Evolutionary conservation across 2,797 vertebrate genomes (phyloP).

Genomic region (Pagetopsis macropterus): DNA sequence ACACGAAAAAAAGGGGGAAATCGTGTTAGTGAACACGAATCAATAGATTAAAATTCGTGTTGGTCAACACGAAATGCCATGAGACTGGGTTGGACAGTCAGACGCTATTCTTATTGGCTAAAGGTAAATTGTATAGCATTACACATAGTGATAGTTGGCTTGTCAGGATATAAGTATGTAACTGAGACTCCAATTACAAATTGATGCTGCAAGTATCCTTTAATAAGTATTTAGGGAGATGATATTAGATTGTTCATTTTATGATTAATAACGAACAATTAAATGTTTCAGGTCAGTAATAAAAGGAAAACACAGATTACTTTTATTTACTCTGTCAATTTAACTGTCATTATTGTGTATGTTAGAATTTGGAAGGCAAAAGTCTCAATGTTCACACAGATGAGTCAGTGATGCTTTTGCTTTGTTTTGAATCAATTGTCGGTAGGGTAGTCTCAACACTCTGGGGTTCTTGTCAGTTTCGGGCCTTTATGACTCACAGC

Average conservation of each 20-base stretch:
- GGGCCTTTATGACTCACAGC: slow-evolving; percentile 57
- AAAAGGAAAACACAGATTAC: background rate
- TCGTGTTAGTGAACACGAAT: no score
- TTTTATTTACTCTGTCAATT: background rate
- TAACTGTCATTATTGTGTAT: slow-evolving; percentile 8
- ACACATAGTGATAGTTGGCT: background rate
- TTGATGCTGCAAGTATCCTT: background rate
- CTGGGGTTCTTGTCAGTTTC: slow-evolving; percentile 24
- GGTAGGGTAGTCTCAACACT: slow-evolving; percentile 39
- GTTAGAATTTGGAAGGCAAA: slow-evolving; percentile 11
- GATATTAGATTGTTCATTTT: background rate
- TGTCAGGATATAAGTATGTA: background rate
- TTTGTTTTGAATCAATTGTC: slow-evolving; percentile 21
- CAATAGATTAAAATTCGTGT: no score
- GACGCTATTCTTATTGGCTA: background rate
- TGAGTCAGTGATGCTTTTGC: slow-evolving; percentile 41
- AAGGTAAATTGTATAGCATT: background rate
- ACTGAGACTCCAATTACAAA: background rate
- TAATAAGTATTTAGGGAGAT: background rate
- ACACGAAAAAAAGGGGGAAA: no score
- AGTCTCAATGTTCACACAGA: background rate
- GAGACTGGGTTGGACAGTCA: background rate
- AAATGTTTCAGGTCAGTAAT: background rate
- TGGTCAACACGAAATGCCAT: no score
- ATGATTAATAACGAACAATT: background rate